A percentile compares a stretch with the other conserved stretches of the same genome.
These are phyloP conservation scores for Drosophila cognata DNA, from an alignment of 2,888 invertebrate genomes.

Conservation along the genomic window DNA sequence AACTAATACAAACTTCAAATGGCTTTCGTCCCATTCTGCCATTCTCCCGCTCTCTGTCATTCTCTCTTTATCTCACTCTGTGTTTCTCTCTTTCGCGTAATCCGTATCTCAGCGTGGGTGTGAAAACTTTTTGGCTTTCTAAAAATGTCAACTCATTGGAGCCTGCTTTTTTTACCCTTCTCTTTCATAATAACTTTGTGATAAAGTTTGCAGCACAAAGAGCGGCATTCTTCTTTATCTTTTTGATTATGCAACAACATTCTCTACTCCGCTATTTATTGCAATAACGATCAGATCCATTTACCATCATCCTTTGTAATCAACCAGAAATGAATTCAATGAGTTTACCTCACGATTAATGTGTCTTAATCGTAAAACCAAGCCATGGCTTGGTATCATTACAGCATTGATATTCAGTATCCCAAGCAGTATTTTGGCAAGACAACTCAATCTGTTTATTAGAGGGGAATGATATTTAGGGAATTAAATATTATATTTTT, in stretches of 20 bases:
- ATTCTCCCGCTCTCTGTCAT: conserved; percentile 1
- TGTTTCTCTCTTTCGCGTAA: not conserved
- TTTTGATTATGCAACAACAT: conserved; percentile 36
- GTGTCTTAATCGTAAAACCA: not conserved
- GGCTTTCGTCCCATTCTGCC: conserved; percentile 53
- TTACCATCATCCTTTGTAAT: conserved; percentile 12
- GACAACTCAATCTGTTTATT: not conserved
- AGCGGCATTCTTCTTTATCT: conserved; percentile 38
- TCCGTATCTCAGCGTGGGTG: conserved; percentile 42
- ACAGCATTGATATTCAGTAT: not conserved
- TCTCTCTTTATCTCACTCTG: conserved; percentile 7
- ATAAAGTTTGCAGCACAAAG: conserved; percentile 54
- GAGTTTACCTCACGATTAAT: no score
- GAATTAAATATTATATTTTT: not conserved
- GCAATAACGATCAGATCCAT: conserved; percentile 29
- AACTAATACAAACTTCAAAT: conserved; percentile 72
- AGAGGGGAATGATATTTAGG: not conserved
- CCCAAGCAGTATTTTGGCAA: not conserved
- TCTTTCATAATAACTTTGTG: conserved; percentile 61
- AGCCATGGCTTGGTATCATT: no score
- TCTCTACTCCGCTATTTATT: conserved; percentile 34
- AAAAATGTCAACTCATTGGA: conserved; percentile 71
- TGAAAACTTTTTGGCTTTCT: conserved; percentile 66
- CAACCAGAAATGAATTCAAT: not conserved
- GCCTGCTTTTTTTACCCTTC: conserved; percentile 38